Percentiles rank a stretch among this genome's conserved stretches.
Evolutionary conservation across 2,113 vertebrate species (phyloP).

Genomic region (Corythornis vintsioides): DNA sequence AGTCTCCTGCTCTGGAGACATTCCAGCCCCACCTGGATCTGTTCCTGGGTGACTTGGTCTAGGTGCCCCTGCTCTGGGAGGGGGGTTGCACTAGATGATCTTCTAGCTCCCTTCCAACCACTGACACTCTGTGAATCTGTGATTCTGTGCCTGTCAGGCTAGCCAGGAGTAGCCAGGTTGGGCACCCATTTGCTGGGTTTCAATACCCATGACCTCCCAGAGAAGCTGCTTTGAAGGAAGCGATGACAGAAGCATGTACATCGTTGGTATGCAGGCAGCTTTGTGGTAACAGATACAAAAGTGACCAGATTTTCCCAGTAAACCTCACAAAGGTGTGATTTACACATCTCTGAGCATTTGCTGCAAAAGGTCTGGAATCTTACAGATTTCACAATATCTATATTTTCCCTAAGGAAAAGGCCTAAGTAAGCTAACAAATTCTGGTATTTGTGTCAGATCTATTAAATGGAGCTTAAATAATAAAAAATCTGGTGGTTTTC

Average conservation of each 20-base stretch:
- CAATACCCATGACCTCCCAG: background rate
- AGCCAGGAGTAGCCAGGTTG: background rate
- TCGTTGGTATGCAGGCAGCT: background rate
- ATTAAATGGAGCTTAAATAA: slow-evolving; percentile 63
- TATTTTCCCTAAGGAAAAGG: slow-evolving; percentile 17
- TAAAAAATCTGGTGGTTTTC: slow-evolving; percentile 55
- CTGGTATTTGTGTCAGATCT: slow-evolving; percentile 6
- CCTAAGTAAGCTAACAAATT: slow-evolving; percentile 41
- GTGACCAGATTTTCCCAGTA: slow-evolving; percentile 19
- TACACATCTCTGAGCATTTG: slow-evolving; percentile 43
- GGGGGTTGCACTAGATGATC: too few species aligned
- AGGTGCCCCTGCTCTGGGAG: too few species aligned
- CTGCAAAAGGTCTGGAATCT: slow-evolving; percentile 52
- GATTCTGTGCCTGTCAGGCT: background rate
- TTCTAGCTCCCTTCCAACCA: too few species aligned
- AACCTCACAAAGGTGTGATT: slow-evolving; percentile 33
- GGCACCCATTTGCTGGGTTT: background rate
- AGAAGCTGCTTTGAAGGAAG: background rate
- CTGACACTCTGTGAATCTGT: too few species aligned
- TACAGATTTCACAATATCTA: slow-evolving; percentile 31
- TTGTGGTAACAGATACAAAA: background rate
- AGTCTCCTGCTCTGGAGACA: too few species aligned
- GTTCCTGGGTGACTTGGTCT: too few species aligned
- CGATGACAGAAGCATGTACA: background rate
- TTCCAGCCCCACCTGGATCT: too few species aligned